phyloP scores from a whole-genome alignment of 2,888 invertebrate genomes.

The Achlya flavicornis region DNA sequence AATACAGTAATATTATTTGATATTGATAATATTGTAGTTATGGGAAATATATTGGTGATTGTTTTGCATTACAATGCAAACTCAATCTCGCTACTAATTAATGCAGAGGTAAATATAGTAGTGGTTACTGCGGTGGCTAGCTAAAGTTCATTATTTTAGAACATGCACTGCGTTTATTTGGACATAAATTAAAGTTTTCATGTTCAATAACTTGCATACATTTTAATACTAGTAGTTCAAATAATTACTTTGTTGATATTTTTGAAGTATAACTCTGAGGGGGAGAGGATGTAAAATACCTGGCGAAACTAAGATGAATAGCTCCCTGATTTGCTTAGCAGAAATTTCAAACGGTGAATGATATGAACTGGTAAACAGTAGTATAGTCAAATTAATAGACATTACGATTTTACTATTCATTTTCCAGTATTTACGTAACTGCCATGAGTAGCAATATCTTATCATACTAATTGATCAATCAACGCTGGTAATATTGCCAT shows the following conservation, averaged over 20 bases:
- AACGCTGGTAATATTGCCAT: too few relatives aligned
- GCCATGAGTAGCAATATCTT: too few relatives aligned
- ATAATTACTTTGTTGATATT: neutral
- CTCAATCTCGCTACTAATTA: neutral
- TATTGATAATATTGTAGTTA: neutral
- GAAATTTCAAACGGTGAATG: too few relatives aligned
- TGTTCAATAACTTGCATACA: neutral
- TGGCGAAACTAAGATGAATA: neutral
- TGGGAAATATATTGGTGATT: neutral
- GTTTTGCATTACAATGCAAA: neutral
- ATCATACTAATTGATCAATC: too few relatives aligned
- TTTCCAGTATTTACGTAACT: too few relatives aligned
- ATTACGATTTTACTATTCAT: too few relatives aligned
- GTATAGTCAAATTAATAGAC: too few relatives aligned
- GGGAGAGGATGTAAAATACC: neutral
- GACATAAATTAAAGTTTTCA: neutral
- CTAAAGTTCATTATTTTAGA: slow-evolving; percentile 5
- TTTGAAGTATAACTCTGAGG: neutral
- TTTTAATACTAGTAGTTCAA: neutral
- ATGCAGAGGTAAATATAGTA: neutral
- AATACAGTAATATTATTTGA: neutral
- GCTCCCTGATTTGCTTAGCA: neutral
- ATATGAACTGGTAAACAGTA: too few relatives aligned
- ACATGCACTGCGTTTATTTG: neutral
- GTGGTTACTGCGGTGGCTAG: neutral